These are phyloP conservation scores for Germaria angustata DNA, from an alignment of 2,888 invertebrate genomes.

Conservation along the genomic window DNA sequence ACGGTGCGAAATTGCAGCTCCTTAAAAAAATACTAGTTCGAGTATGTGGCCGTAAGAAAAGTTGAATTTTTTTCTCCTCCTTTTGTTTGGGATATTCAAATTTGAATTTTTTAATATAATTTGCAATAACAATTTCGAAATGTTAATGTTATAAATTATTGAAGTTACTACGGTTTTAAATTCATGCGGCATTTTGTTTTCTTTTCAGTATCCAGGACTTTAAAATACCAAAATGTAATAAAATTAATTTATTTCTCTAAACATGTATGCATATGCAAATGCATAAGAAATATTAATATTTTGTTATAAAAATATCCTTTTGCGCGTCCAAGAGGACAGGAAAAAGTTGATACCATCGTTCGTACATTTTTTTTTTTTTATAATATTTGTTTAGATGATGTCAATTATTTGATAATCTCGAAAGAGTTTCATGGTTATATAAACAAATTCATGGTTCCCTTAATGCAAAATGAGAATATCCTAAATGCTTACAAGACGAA, in stretches of 20 bases:
- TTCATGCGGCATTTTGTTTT: not conserved
- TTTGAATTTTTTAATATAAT: conserved; percentile 62
- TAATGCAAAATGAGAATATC: no score
- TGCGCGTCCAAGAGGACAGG: no score
- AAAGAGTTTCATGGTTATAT: no score
- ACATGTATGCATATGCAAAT: no score
- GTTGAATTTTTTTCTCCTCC: not conserved
- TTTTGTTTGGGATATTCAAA: conserved; percentile 4
- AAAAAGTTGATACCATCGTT: no score
- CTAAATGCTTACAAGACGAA: no score
- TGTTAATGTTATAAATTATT: conserved; percentile 57
- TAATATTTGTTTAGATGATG: no score
- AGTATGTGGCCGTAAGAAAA: conserved; percentile 48
- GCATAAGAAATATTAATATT: no score
- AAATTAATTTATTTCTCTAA: not conserved
- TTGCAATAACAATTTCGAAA: conserved; percentile 60
- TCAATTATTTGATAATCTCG: no score
- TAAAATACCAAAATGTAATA: not conserved
- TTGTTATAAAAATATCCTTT: no score
- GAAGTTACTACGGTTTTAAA: conserved; percentile 51
- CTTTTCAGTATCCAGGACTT: not conserved
- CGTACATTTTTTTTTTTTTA: no score
- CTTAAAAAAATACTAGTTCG: not conserved
- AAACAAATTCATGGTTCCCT: no score
- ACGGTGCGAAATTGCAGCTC: not conserved